A percentile compares a stretch with the other conserved stretches of the same genome.
phyloP scores from a whole-genome alignment of 2,113 vertebrate genomes.

The Nothoprocta pentlandii region DNA sequence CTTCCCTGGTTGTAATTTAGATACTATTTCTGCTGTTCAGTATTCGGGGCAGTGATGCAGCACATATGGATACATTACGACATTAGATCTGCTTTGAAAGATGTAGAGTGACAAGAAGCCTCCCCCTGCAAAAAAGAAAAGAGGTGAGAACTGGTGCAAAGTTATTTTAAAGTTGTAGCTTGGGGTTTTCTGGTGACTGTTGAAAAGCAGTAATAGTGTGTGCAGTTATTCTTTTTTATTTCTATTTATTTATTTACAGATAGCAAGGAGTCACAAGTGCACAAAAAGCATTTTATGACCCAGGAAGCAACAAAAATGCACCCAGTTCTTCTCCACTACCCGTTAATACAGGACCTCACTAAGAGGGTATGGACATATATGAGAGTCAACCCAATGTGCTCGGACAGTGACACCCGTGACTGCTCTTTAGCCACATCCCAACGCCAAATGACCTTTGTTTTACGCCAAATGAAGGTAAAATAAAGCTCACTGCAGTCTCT shows the following conservation, averaged over 20 bases:
- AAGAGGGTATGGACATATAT: neutral
- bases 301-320: neutral
- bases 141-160: neutral
- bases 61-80: neutral
- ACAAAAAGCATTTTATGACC: fast-evolving
- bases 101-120: neutral
- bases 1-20: neutral
- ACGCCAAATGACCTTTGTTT: neutral
- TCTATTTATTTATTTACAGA: neutral
- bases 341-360: neutral
- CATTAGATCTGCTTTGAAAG: neutral
- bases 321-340: neutral
- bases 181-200: neutral
- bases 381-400: neutral
- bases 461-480: neutral
- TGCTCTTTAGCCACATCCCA: neutral
- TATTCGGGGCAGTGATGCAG: neutral
- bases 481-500: neutral
- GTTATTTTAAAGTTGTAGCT: neutral
- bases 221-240: neutral
- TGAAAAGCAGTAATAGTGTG: neutral
- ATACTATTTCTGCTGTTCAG: neutral
- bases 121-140: neutral
- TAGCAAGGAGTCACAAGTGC: neutral
- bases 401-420: neutral